A percentile compares a stretch with the other conserved stretches of the same genome.
Conservation (phyloP, 2,797 vertebrate species). For the Linurgus olivaceus region DNA sequence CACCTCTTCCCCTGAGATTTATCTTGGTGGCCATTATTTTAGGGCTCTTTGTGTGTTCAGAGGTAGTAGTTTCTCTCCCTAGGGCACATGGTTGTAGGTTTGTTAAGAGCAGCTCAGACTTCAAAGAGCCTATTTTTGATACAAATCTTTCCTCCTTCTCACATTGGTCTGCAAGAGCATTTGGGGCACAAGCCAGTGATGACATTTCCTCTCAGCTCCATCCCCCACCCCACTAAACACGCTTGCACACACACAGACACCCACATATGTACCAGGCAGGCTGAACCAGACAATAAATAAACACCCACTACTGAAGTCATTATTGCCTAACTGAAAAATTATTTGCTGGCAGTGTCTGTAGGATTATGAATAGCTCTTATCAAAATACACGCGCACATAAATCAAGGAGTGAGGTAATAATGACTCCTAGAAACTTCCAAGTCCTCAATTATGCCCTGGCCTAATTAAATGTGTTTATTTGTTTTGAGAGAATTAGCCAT, state of each 20-base stretch:
- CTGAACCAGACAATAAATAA: slow-evolving; percentile 72
- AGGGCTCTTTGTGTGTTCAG: not conserved
- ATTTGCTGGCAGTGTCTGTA: slow-evolving; percentile 69
- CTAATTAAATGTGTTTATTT: slow-evolving; percentile 40
- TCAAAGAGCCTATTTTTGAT: slow-evolving; percentile 2
- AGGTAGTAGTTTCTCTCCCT: not conserved
- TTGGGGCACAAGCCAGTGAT: not conserved
- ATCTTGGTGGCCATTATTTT: not conserved
- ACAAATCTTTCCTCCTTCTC: slow-evolving; percentile 3
- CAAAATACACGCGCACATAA: slow-evolving; percentile 60
- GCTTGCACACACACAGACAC: slow-evolving; percentile 50
- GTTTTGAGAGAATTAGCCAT: slow-evolving; percentile 6
- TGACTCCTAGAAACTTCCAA: slow-evolving; percentile 54
- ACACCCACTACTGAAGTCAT: slow-evolving; percentile 71
- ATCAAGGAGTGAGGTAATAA: slow-evolving; percentile 63
- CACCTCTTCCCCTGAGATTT: not conserved
- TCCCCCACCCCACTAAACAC: slow-evolving; percentile 21
- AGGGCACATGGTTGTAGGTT: not conserved
- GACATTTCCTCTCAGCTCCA: slow-evolving; percentile 35
- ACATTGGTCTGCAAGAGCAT: not conserved
- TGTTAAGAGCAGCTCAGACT: not conserved
- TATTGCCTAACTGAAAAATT: slow-evolving; percentile 71
- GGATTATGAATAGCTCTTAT: slow-evolving; percentile 66
- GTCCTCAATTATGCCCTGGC: slow-evolving; percentile 40
- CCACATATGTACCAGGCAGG: slow-evolving; percentile 61